phyloP scores from a whole-genome alignment of 2,797 vertebrate genomes.

The Sebastes glaucus region DNA sequence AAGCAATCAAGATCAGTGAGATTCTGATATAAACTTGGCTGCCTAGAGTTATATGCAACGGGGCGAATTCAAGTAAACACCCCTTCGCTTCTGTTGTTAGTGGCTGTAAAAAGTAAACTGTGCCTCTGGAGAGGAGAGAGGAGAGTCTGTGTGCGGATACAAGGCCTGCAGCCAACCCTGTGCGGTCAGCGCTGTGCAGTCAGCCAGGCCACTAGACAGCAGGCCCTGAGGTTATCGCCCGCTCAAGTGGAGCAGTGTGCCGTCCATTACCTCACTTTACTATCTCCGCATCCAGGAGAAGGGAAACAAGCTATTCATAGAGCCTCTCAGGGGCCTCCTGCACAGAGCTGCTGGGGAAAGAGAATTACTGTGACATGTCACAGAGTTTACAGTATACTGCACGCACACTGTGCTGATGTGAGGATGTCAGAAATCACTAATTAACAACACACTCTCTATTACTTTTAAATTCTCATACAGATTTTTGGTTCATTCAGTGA shows the following conservation, averaged over 20 bases:
- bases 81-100: slow-evolving; percentile 63
- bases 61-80: slow-evolving; percentile 62
- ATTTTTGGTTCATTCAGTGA: not conserved
- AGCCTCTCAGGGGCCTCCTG: slow-evolving; percentile 47
- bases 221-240: slow-evolving; percentile 73
- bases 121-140: slow-evolving; percentile 35
- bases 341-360: slow-evolving; percentile 30
- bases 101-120: slow-evolving; percentile 59
- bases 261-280: slow-evolving; percentile 73
- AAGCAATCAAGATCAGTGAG: slow-evolving; percentile 52
- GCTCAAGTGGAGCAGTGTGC: slow-evolving; percentile 73
- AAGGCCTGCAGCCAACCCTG: slow-evolving; percentile 57
- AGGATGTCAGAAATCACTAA: not conserved
- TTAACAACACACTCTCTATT: not conserved
- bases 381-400: not conserved
- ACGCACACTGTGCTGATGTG: not conserved
- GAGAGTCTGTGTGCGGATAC: slow-evolving; percentile 49
- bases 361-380: slow-evolving; percentile 30
- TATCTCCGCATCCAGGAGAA: slow-evolving; percentile 69
- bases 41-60: slow-evolving; percentile 33
- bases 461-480: not conserved
- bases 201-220: slow-evolving; percentile 66
- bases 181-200: slow-evolving; percentile 61
- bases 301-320: slow-evolving; percentile 79
- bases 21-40: slow-evolving; percentile 56